Base-by-base conservation (phyloP, 2,888 invertebrate species). In the Hirudinaria manillensis region DNA sequence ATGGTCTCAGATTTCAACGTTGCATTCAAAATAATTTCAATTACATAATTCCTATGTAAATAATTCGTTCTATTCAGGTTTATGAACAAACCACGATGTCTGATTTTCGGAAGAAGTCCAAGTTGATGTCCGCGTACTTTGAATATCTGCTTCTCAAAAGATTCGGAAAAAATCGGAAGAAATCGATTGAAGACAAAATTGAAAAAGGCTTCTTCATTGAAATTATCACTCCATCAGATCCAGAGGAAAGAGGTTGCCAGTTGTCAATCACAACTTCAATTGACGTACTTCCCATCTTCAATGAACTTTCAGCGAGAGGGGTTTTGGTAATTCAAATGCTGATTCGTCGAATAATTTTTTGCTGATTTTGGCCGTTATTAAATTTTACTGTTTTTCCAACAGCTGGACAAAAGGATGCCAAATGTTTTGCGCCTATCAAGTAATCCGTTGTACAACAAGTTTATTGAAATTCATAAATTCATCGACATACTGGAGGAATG, bases 381-480 rank as follows among this genome's bases (percentile, higher is more conserved):
- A 65, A 36, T 38, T 34, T 68, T 68, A 1, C 13, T 34, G 7
- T 68, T 68, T 68, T 70, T 75, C n/a, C 82, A 82, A 34, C 81
- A 88, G 88, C 86, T 87, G 79, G 88, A 88, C 81, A 84, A 86
- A 76, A 81, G 88, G 66, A 82, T 85, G 74, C 88, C 88, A 0
- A 83, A 84, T 77, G 87, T 88, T 19, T 84, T 88, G 68, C 84
- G 88, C 56, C 80, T 88, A 2, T 85, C 88, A 1, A 88, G 88
- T 3, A 84, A 82, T 38, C 88, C 88, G 29, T 78, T 89, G 27
- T 89, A 88, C 83, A 88, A 88, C 80, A 85, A 85, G 38, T 89
- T 86, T 79, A 32, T 24, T 21, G 73, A 73, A 36, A 61, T 73
- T 10, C 27, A n/a, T n/a, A 61, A 7, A 19, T 73, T 73, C 29